Conservation (phyloP, 2,888 invertebrate genomes). For the Pollenia amentaria region DNA sequence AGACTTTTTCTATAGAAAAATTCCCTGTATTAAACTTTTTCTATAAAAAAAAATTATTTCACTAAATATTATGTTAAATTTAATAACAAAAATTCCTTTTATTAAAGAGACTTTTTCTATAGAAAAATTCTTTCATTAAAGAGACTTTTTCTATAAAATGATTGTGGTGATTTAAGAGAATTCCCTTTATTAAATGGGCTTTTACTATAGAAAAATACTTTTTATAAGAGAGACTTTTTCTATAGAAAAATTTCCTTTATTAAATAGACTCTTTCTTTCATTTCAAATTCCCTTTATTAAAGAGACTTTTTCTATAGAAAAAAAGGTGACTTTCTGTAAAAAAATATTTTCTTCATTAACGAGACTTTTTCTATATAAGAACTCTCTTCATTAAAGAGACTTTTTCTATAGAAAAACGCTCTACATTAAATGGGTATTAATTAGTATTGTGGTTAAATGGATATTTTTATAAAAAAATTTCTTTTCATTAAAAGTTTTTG, state of each 20-base stretch:
- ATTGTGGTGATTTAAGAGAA: background rate
- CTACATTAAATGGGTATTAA: too few relatives aligned
- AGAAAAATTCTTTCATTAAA: background rate
- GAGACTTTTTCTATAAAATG: background rate
- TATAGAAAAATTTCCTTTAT: background rate
- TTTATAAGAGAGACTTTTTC: background rate
- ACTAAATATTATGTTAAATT: too few relatives aligned
- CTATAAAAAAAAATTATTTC: too few relatives aligned
- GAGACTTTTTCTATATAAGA: background rate
- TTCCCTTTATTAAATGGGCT: background rate
- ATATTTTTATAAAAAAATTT: too few relatives aligned
- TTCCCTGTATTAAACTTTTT: background rate
- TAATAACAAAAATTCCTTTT: background rate
- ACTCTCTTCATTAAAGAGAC: background rate
- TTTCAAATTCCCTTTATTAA: background rate
- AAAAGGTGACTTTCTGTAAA: too few relatives aligned
- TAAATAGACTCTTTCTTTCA: too few relatives aligned
- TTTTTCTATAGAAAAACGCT: background rate
- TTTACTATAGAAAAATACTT: background rate
- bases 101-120: background rate
- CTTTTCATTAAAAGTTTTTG: too few relatives aligned
- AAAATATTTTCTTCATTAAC: too few relatives aligned
- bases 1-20: conserved; percentile 8
- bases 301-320: background rate
- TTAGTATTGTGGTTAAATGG: too few relatives aligned